Evolutionary conservation across 2,797 vertebrate species (phyloP).

Genomic region (Etheostoma nigrum): DNA sequence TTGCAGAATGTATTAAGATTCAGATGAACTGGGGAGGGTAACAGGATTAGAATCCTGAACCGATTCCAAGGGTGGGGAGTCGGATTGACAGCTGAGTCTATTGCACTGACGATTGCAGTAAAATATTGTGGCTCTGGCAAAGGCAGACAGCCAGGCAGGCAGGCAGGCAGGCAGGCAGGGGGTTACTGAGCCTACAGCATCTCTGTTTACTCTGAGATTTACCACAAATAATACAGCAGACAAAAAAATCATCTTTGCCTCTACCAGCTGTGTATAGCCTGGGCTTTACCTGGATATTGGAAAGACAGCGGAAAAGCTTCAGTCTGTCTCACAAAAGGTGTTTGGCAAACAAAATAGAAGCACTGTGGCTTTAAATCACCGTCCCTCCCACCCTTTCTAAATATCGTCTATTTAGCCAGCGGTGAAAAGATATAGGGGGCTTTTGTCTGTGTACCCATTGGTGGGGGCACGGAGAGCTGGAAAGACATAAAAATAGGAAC

Average conservation of each 20-base stretch:
- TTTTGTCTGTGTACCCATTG: slow-evolving; percentile 91
- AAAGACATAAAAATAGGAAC: slow-evolving; percentile 93
- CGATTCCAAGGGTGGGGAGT: slow-evolving; percentile 82
- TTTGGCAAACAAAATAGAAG: slow-evolving; percentile 85
- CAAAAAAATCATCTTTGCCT: slow-evolving; percentile 44
- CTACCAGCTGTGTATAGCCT: slow-evolving; percentile 46
- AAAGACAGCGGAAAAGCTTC: slow-evolving; percentile 59
- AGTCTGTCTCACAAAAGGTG: slow-evolving; percentile 80
- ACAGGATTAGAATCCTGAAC: slow-evolving; percentile 88
- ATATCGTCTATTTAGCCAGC: slow-evolving; percentile 91
- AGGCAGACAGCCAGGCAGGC: slow-evolving; percentile 67
- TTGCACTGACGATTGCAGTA: slow-evolving; percentile 81
- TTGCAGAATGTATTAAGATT: slow-evolving; percentile 90
- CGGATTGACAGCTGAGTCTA: slow-evolving; percentile 83
- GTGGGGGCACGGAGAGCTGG: slow-evolving; percentile 87
- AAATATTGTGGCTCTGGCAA: slow-evolving; percentile 81
- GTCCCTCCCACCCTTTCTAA: slow-evolving; percentile 91
- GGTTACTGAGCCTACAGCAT: slow-evolving; percentile 72
- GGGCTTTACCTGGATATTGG: slow-evolving; percentile 54
- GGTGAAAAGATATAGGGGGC: slow-evolving; percentile 91
- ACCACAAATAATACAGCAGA: slow-evolving; percentile 63
- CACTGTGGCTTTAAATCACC: slow-evolving; percentile 90
- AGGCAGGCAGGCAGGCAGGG: slow-evolving; percentile 48
- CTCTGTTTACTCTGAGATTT: slow-evolving; percentile 74
- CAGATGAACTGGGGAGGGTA: slow-evolving; percentile 87